Evolutionary conservation across 2,797 vertebrate genomes (phyloP).

Genomic region (Trachops cirrhosus): DNA sequence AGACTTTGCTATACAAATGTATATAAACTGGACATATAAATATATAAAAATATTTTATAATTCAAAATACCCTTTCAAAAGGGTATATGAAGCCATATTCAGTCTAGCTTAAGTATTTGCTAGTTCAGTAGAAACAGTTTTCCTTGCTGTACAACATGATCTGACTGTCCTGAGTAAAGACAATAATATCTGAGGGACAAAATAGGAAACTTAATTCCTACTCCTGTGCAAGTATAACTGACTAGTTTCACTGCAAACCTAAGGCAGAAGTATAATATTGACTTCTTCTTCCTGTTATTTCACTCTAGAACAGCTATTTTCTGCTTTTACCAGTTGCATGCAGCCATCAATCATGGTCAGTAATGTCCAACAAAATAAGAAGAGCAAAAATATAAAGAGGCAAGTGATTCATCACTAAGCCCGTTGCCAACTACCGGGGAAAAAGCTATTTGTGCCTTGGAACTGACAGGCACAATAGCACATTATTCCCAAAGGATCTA

Average conservation of each 20-base stretch:
- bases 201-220: slow-evolving; percentile 24
- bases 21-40: neutral
- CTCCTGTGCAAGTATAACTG: slow-evolving; percentile 7
- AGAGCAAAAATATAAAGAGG: slow-evolving; percentile 69
- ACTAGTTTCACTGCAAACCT: slow-evolving; percentile 44
- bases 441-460: slow-evolving; percentile 73
- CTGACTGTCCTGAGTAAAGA: slow-evolving; percentile 40
- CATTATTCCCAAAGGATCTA: slow-evolving; percentile 74
- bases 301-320: slow-evolving; percentile 44
- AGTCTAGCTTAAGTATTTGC: neutral
- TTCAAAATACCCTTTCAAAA: neutral
- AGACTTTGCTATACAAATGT: neutral
- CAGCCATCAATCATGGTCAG: slow-evolving; percentile 69
- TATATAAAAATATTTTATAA: neutral
- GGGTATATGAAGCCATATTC: neutral
- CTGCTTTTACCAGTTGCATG: slow-evolving; percentile 52
- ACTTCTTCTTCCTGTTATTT: slow-evolving; percentile 67
- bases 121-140: neutral
- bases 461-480: slow-evolving; percentile 75
- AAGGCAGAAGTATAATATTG: slow-evolving; percentile 42
- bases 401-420: slow-evolving; percentile 76
- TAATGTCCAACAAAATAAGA: slow-evolving; percentile 68
- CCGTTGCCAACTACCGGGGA: slow-evolving; percentile 74
- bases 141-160: slow-evolving; percentile 23
- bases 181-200: slow-evolving; percentile 45